phyloP scores from a whole-genome alignment of 2,113 vertebrate species.

The Peromyscus polionotus region DNA sequence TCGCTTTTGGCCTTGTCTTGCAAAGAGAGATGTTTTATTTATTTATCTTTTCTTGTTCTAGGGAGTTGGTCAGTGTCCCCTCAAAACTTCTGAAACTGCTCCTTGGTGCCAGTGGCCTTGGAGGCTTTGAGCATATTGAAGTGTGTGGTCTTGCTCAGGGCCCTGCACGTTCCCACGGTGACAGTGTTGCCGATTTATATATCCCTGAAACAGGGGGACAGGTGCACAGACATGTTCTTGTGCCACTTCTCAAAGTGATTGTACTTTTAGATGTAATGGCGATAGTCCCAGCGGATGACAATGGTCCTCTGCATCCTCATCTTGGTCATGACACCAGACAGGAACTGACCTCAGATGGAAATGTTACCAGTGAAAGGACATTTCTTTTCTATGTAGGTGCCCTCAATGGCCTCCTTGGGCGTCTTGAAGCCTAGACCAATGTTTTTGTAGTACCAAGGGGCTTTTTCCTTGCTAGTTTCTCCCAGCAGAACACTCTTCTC shows the following conservation, averaged over 20 bases:
- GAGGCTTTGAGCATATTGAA: neutral
- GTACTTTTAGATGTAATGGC: neutral
- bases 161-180: neutral
- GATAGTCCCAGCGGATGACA: neutral
- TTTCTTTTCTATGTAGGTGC: conserved; percentile 98
- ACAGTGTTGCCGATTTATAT: neutral
- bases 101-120: neutral
- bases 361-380: conserved; percentile 97
- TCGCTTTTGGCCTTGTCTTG: neutral
- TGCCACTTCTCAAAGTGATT: neutral
- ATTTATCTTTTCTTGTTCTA: neutral
- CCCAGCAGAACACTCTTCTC: conserved; percentile 94
- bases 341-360: conserved; percentile 96
- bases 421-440: conserved; percentile 97
- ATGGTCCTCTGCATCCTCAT: neutral
- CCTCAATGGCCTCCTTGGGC: conserved; percentile 97
- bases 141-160: neutral
- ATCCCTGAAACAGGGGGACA: neutral
- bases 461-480: conserved; percentile 94
- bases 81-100: neutral
- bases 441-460: conserved; percentile 95
- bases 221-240: neutral
- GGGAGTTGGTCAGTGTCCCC: neutral
- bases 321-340: conserved; percentile 85
- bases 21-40: neutral